phyloP scores from a whole-genome alignment of 64 coral and sea anemone genomes.

The Astreopora myriophthalma region DNA sequence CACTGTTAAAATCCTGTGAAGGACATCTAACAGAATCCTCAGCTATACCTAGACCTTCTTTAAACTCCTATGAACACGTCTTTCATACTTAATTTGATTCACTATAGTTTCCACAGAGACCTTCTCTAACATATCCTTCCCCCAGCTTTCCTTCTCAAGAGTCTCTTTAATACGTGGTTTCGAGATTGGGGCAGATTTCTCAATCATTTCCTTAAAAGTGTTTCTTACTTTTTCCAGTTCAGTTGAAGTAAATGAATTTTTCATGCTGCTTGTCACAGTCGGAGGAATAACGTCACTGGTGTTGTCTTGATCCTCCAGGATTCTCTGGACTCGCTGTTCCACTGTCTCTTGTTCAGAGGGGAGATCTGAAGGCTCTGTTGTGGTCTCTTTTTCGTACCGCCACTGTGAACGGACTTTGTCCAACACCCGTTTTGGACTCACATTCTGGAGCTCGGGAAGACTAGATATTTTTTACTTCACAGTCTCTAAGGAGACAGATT shows the following conservation, averaged over 20 bases:
- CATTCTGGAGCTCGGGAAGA: background rate
- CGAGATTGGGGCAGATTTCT: slow-evolving; percentile 6
- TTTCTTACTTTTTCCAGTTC: background rate
- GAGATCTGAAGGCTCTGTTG: background rate
- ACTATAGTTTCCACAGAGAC: background rate
- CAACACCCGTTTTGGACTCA: background rate
- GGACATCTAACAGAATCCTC: background rate
- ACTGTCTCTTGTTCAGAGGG: slow-evolving; percentile 16
- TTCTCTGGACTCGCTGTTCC: slow-evolving; percentile 1
- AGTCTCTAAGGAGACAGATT: background rate
- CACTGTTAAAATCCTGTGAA: too few species aligned
- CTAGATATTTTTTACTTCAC: background rate
- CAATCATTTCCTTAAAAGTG: slow-evolving; percentile 40
- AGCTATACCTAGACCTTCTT: background rate
- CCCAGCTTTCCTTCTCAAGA: background rate
- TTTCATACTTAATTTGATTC: slow-evolving; percentile 72
- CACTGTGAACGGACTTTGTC: slow-evolving; percentile 21
- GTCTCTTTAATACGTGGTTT: slow-evolving; percentile 6
- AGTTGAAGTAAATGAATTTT: background rate
- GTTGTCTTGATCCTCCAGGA: background rate
- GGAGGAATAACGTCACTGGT: slow-evolving; percentile 47
- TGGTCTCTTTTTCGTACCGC: background rate
- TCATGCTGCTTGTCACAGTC: slow-evolving; percentile 9
- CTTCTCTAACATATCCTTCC: background rate
- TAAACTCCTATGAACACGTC: background rate